Conservation (phyloP, 2,888 invertebrate genomes). For the Lasioglossum figueresi region DNA sequence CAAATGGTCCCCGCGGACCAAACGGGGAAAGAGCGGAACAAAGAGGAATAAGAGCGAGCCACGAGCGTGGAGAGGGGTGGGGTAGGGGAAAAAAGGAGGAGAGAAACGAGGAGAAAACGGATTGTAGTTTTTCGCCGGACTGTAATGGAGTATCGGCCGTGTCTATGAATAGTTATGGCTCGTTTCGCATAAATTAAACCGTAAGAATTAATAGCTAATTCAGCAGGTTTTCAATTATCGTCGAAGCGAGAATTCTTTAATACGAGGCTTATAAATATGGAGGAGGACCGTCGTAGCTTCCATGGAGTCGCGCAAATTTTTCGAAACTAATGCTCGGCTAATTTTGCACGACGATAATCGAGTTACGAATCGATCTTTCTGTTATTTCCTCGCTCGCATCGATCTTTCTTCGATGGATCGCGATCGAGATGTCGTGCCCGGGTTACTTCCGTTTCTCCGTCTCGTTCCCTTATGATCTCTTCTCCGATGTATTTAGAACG, state of each 20-base stretch:
- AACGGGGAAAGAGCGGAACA: not conserved
- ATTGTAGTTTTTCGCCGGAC: conserved; percentile 56
- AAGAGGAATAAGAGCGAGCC: not conserved
- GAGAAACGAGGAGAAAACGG: conserved; percentile 41
- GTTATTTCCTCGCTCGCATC: not conserved
- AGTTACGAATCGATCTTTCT: not conserved
- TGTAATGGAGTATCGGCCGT: conserved; percentile 57
- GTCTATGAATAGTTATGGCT: conserved; percentile 71
- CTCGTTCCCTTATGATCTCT: not conserved
- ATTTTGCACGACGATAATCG: conserved; percentile 22
- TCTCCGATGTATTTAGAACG: not conserved
- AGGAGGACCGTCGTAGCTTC: conserved; percentile 46
- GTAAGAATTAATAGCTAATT: conserved; percentile 69
- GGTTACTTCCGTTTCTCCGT: not conserved
- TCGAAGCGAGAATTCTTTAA: conserved; percentile 60
- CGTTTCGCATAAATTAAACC: conserved; percentile 69
- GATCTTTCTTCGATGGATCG: not conserved
- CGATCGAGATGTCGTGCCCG: not conserved
- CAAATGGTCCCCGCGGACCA: conserved; percentile 39
- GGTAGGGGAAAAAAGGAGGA: not conserved
- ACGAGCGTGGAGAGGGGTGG: not conserved
- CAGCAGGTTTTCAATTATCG: conserved; percentile 71
- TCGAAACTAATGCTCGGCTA: conserved; percentile 32
- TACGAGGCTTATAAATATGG: conserved; percentile 68
- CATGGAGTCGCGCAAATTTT: conserved; percentile 30